Evolutionary conservation across 1,140 invertebrate species (phyloP).

Genomic region (Samia ricini): DNA sequence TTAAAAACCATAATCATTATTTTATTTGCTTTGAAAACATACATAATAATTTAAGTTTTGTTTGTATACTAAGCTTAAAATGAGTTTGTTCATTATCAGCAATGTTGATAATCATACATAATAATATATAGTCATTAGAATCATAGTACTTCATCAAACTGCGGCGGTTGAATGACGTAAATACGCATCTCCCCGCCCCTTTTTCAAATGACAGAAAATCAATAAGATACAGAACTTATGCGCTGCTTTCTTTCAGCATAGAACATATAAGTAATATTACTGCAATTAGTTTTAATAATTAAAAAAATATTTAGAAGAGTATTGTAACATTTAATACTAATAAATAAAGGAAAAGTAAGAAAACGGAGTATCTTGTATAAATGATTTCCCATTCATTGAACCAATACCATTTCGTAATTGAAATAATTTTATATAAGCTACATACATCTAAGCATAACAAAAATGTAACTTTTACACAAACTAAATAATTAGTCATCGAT

Average conservation of each 20-base stretch:
- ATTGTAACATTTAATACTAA: background rate
- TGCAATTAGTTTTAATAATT: background rate
- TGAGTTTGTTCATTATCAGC: too few relatives aligned
- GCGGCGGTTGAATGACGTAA: slow-evolving; percentile 33
- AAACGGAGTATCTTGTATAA: background rate
- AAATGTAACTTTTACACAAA: slow-evolving; percentile 8
- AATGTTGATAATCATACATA: too few relatives aligned
- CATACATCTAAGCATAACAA: background rate
- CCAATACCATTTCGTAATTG: background rate
- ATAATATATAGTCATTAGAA: too few relatives aligned
- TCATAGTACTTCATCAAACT: background rate
- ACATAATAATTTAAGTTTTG: too few relatives aligned
- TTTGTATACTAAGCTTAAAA: too few relatives aligned
- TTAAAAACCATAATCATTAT: too few relatives aligned
- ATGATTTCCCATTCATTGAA: too few relatives aligned
- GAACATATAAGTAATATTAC: background rate
- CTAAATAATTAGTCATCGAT: slow-evolving; percentile 49
- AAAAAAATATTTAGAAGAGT: background rate
- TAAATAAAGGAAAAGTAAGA: background rate
- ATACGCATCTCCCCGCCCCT: slow-evolving; percentile 44
- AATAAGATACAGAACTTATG: slow-evolving; percentile 36
- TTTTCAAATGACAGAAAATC: slow-evolving; percentile 55
- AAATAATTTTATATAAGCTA: background rate
- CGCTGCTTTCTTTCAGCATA: background rate
- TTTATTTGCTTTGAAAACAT: too few relatives aligned